These are phyloP conservation scores for Tretioscincus oriximinensis DNA, from an alignment of 2,113 vertebrate genomes.

Conservation along the genomic window DNA sequence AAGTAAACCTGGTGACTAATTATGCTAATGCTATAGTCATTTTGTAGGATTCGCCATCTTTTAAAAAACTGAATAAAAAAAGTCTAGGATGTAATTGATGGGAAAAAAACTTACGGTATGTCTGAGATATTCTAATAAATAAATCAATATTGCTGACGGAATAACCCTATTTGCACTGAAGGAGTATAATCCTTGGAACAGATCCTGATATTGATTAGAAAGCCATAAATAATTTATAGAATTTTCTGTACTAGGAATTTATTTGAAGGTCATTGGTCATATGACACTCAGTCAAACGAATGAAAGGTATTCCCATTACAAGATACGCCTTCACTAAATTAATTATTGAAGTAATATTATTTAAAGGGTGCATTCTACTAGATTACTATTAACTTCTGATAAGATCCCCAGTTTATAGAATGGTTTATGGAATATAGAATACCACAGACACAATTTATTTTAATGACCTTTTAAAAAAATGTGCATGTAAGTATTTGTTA, in stretches of 20 bases:
- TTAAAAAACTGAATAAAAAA: not conserved
- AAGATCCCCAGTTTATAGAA: no score
- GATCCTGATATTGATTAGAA: constrained; percentile 3
- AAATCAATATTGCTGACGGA: not conserved
- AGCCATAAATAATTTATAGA: constrained; percentile 4
- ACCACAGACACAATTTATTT: no score
- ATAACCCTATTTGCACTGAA: not conserved
- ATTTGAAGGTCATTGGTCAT: constrained; percentile 6
- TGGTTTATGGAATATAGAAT: no score
- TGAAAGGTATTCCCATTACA: not conserved
- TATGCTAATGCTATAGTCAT: not conserved
- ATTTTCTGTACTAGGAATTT: not conserved
- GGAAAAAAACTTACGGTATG: not conserved
- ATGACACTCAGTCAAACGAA: not conserved
- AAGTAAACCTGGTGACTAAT: not conserved
- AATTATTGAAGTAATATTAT: no score
- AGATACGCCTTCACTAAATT: no score
- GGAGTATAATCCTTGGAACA: not conserved
- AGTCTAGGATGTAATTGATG: not conserved
- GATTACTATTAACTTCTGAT: no score
- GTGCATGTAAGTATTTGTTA: no score
- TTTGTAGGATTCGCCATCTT: no score
- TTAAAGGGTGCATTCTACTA: no score
- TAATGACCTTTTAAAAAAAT: no score
- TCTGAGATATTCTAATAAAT: not conserved